A percentile compares a stretch with the other conserved stretches of the same genome.
phyloP scores from a whole-genome alignment of 2,113 vertebrate genomes.

The Erinaceus europaeus region DNA sequence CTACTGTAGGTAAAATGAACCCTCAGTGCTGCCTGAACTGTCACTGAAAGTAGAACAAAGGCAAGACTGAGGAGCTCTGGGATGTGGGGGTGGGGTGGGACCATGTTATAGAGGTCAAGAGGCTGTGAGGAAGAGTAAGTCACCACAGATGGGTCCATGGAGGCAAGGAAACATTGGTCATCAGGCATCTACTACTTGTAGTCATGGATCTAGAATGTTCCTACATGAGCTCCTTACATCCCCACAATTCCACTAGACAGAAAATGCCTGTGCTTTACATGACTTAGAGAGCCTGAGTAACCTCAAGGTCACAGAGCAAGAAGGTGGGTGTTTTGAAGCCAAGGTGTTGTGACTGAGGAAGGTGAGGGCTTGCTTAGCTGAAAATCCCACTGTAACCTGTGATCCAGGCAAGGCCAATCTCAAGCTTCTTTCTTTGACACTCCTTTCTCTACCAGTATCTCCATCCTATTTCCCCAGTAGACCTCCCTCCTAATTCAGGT shows the following conservation, averaged over 20 bases:
- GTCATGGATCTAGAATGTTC: background rate
- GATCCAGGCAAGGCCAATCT: background rate
- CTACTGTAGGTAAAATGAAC: background rate
- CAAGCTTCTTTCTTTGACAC: background rate
- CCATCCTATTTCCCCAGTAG: background rate
- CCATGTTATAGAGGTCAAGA: too few species aligned
- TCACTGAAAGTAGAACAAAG: background rate
- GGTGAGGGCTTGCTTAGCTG: background rate
- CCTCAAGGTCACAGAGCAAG: background rate
- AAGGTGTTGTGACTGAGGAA: background rate
- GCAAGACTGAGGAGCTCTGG: background rate
- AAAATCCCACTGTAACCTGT: too few species aligned
- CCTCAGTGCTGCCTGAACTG: background rate
- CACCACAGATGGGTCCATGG: background rate
- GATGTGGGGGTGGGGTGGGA: too few species aligned
- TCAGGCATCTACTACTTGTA: rapidly evolving
- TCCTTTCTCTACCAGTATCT: background rate
- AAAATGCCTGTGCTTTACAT: background rate
- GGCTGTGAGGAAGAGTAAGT: background rate
- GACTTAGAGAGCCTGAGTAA: background rate
- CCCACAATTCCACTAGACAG: too few species aligned
- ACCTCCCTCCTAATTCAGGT: background rate
- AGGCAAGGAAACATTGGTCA: background rate
- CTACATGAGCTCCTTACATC: background rate
- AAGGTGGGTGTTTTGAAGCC: background rate